phyloP scores from a whole-genome alignment of 2,113 vertebrate species.

The Gobio gobio region DNA sequence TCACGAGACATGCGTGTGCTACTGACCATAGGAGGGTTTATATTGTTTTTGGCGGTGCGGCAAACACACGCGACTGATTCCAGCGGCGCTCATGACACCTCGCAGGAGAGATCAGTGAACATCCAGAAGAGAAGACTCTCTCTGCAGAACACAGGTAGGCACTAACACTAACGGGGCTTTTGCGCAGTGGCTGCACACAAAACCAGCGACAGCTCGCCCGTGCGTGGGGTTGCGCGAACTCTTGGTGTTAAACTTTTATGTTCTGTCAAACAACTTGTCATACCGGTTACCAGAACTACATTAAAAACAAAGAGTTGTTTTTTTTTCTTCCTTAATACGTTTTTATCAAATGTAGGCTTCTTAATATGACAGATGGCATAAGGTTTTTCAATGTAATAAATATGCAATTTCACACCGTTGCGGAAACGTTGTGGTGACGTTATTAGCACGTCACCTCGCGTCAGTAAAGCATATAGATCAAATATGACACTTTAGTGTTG shows the following conservation, averaged over 20 bases:
- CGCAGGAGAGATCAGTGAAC: constrained; percentile 65
- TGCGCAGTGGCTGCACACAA: neutral
- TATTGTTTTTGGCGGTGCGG: constrained; percentile 72
- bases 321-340: neutral
- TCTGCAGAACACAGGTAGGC: constrained; percentile 86
- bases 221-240: neutral
- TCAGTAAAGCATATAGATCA: neutral
- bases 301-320: neutral
- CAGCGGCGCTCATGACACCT: constrained; percentile 79
- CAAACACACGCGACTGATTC: constrained; percentile 74
- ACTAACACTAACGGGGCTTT: too few relatives aligned
- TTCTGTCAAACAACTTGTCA: neutral
- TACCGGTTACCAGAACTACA: neutral
- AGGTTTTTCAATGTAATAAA: neutral
- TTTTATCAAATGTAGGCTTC: neutral
- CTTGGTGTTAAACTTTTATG: constrained; percentile 1
- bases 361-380: neutral
- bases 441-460: neutral
- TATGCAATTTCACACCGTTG: neutral
- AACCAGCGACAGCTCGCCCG: neutral
- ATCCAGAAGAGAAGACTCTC: constrained; percentile 82
- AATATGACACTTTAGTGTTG: neutral
- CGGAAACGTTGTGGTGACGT: neutral
- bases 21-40: constrained; percentile 64
- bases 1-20: constrained; percentile 66